Evolutionary conservation across 1,140 invertebrate genomes (phyloP), one percentile per base, ranked within the genome.

Genomic region (Macrocentrus cingulum): DNA sequence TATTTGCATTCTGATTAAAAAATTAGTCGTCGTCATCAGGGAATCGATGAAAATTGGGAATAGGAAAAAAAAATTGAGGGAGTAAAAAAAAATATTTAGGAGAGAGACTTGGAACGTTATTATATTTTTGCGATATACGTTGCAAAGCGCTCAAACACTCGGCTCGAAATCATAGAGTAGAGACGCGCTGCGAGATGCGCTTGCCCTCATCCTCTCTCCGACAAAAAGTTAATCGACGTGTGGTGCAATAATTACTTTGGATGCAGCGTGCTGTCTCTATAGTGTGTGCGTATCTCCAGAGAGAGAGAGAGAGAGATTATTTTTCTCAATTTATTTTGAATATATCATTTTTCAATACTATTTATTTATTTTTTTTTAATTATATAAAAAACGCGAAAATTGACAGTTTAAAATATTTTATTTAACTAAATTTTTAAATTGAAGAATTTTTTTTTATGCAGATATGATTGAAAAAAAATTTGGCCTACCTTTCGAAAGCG

Each of bases 401-500:
- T n/a, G n/a, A n/a, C n/a, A n/a, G n/a, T n/a, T n/a, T n/a, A n/a
- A n/a, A n/a, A n/a, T n/a, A n/a, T n/a, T n/a, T n/a, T n/a, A n/a
- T n/a, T n/a, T n/a, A n/a, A n/a, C n/a, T n/a, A n/a, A n/a, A n/a
- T n/a, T n/a, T n/a, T n/a, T n/a, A n/a, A n/a, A n/a, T n/a, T n/a
- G n/a, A n/a, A n/a, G n/a, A n/a, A n/a, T n/a, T n/a, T n/a, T n/a
- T n/a, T n/a, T n/a, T 39, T 19, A 44, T 29, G 2, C 29, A 34
- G 11, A 50, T 11, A 9, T 42, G 39, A 56, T 37, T 52, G 66
- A 25, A 61, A 66, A 69, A 71, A 65, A 54, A 58, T 59, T 57
- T 62, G 48, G 55, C 74, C 58, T 80, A 80, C 77, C 77, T 80
- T 74, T 80, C 77, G 66, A 77, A 80, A 72, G 76, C 76, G 75